A percentile compares a stretch with the other conserved stretches of the same genome.
phyloP scores from a whole-genome alignment of 2,113 vertebrate species.

The Chunga burmeisteri region DNA sequence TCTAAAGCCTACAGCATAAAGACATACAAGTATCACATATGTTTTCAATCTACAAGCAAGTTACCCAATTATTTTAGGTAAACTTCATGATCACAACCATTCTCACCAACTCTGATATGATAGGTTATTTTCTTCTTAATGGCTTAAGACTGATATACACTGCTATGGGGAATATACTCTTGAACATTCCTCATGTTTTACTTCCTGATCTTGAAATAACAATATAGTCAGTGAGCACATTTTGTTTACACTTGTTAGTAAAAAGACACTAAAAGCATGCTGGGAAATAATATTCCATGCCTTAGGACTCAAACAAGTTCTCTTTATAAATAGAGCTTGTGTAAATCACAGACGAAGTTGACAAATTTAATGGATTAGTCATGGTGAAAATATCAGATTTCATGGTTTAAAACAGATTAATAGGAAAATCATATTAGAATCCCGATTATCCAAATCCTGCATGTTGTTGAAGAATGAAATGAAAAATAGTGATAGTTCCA shows the following conservation, averaged over 20 bases:
- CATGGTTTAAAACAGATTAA: slow-evolving; percentile 72
- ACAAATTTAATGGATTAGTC: slow-evolving; percentile 79
- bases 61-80: slow-evolving; percentile 74
- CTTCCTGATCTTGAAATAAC: slow-evolving; percentile 52
- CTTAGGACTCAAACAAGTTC: slow-evolving; percentile 55
- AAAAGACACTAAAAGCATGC: slow-evolving; percentile 52
- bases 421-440: slow-evolving; percentile 71
- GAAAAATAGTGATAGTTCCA: not conserved
- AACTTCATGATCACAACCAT: slow-evolving; percentile 69
- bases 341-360: slow-evolving; percentile 71
- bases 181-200: slow-evolving; percentile 35
- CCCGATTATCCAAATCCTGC: slow-evolving; percentile 36
- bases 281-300: slow-evolving; percentile 57
- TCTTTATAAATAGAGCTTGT: slow-evolving; percentile 65
- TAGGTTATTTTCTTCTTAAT: slow-evolving; percentile 50
- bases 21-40: slow-evolving; percentile 51
- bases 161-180: slow-evolving; percentile 26
- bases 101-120: slow-evolving; percentile 54
- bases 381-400: slow-evolving; percentile 74
- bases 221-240: slow-evolving; percentile 29
- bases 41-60: slow-evolving; percentile 63
- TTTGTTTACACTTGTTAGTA: slow-evolving; percentile 59
- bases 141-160: slow-evolving; percentile 28
- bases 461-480: slow-evolving; percentile 14
- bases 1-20: slow-evolving; percentile 53